Base-by-base conservation (phyloP, 2,888 invertebrate genomes). In the Pasiphila rectangulata region DNA sequence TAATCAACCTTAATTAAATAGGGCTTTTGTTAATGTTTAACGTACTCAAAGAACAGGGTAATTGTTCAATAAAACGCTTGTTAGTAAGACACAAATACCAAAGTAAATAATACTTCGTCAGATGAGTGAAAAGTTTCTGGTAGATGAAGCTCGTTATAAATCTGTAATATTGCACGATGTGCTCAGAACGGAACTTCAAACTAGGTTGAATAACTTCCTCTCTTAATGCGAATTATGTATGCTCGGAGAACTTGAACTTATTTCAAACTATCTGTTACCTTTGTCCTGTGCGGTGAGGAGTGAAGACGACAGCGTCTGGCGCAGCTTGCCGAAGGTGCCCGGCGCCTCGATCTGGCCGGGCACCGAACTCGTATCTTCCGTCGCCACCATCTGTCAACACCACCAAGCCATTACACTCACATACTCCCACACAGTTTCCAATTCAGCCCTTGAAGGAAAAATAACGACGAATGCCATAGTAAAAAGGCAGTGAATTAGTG, bases 251-350 rank as follows among this genome's bases (percentile, higher is more conserved):
- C 15, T 19, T 34, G 24, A 40, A 44, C 24, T 47, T 54, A 44
- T 17, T 24, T 38, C 27, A 39, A 24, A 38, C 61, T 76, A 29
- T 42, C 52, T 32, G 17, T 52, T 67, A 94, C 95, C 95, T 91
- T 94, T 95, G 79, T 95, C 95, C 78, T 95, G 95, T 54, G 95
- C 95, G 44, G 92, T 95, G 78, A 95, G 92, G 37, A 96, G 87
- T 47, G 94, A 95, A 20, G 94, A 94, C 48, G 94, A 94, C 54
- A 95, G 90, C 30, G 95, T 94, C 81, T 96, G 95, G 60, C 94
- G 92, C 64, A 96, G 90, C 85, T 95, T 96, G 67, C 95, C 95
- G 75, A 96, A 94, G 46, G 95, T 93, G 50, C 95, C 94, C 32
- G 93, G 91, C 45, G 92, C 88, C 47, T 92, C 90, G 64, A 91